Evolutionary conservation across 2,888 invertebrate species (phyloP).

Genomic region (Molorchus minor): DNA sequence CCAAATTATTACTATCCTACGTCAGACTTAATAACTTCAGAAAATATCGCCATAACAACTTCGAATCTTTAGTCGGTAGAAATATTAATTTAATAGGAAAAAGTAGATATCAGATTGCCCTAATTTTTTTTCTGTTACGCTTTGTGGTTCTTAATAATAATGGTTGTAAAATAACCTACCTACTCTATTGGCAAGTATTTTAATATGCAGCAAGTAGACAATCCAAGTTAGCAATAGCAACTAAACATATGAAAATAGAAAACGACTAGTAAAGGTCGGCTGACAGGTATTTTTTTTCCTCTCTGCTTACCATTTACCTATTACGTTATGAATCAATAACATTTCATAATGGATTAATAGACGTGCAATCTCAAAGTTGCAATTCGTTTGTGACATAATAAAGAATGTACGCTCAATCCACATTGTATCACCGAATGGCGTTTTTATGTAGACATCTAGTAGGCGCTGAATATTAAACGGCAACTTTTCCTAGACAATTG

Average conservation of each 20-base stretch:
- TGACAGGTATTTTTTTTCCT: background rate
- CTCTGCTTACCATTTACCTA: background rate
- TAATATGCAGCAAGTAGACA: too few relatives aligned
- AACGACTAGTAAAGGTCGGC: background rate
- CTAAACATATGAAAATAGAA: background rate
- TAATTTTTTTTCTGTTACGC: background rate
- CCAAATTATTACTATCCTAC: too few relatives aligned
- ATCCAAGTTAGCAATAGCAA: background rate
- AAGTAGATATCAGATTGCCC: too few relatives aligned
- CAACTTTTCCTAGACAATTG: slow-evolving; percentile 3
- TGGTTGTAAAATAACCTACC: background rate
- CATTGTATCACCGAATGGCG: slow-evolving; percentile 5
- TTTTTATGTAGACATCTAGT: background rate
- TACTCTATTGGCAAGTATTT: background rate
- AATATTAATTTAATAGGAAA: too few relatives aligned
- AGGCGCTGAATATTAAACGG: slow-evolving; percentile 7
- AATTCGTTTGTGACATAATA: slow-evolving; percentile 18
- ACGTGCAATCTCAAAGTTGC: slow-evolving; percentile 1
- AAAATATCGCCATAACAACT: too few relatives aligned
- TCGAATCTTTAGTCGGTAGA: too few relatives aligned
- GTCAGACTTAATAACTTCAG: too few relatives aligned
- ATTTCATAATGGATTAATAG: slow-evolving; percentile 10
- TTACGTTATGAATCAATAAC: slow-evolving; percentile 3
- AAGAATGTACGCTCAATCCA: background rate
- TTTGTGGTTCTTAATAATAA: background rate